Evolutionary conservation across 2,888 invertebrate species (phyloP).

Genomic region (Malachius bipustulatus): DNA sequence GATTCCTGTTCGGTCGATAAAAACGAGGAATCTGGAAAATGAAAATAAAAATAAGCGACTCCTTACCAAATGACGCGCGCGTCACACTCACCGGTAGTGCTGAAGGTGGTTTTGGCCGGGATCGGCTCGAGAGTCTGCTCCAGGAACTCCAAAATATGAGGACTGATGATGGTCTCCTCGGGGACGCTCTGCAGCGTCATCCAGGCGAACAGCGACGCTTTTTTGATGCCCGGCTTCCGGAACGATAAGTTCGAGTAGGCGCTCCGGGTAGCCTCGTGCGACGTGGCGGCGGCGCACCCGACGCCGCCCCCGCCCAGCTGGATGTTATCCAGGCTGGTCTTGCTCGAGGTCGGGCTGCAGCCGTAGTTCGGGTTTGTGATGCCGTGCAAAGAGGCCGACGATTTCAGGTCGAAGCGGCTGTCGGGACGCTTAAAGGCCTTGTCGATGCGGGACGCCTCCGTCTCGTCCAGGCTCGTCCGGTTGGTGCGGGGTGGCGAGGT

Average conservation of each 20-base stretch:
- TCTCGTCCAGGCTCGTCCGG: conserved; percentile 19
- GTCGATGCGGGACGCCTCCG: conserved; percentile 33
- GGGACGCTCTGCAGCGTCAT: conserved; percentile 95
- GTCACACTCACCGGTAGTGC: conserved; percentile 21
- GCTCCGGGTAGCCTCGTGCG: conserved; percentile 10
- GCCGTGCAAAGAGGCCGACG: conserved; percentile 31
- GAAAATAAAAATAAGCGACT: neutral
- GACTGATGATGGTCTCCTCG: conserved; percentile 94
- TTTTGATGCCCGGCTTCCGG: conserved; percentile 52
- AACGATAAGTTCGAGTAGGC: conserved; percentile 3
- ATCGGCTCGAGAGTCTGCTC: conserved; percentile 96
- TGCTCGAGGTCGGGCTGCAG: conserved; percentile 28
- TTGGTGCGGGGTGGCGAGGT: conserved; percentile 11
- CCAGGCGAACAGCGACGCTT: conserved; percentile 87
- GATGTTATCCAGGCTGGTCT: conserved; percentile 26
- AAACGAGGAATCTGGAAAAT: conserved; percentile 24
- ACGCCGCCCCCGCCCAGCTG: conserved; percentile 21
- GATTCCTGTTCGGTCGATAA: conserved; percentile 40
- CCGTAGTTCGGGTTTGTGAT: conserved; percentile 37
- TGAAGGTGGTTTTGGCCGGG: conserved; percentile 42
- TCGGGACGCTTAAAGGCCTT: conserved; percentile 33
- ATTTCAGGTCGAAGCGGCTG: conserved; percentile 23
- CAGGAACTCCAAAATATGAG: conserved; percentile 91
- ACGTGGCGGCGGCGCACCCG: neutral
- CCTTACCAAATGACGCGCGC: neutral